These are phyloP conservation scores for Polydrusus cervinus DNA, from an alignment of 2,888 invertebrate species.

Conservation along the genomic window DNA sequence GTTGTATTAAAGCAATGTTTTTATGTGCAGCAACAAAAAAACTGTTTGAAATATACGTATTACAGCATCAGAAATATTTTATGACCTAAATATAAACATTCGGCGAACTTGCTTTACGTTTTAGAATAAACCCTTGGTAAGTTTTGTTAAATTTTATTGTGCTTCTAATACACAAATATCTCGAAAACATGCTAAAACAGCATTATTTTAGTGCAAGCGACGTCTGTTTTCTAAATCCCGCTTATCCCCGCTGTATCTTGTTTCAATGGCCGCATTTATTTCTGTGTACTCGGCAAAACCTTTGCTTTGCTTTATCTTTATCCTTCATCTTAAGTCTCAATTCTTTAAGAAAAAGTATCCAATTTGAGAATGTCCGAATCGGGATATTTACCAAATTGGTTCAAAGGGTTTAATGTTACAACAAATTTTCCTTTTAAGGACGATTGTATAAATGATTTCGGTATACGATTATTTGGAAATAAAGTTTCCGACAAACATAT, in stretches of 20 bases:
- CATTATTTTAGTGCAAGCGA: conserved; percentile 21
- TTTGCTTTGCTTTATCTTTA: conserved; percentile 27
- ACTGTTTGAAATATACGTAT: too few relatives aligned
- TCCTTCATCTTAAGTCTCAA: conserved; percentile 23
- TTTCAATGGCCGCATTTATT: conserved; percentile 24
- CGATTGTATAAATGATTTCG: background rate
- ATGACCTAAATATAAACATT: too few relatives aligned
- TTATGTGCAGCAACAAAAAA: too few relatives aligned
- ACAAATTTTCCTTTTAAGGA: background rate
- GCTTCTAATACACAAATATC: background rate
- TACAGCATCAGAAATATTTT: too few relatives aligned
- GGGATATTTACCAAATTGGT: conserved; percentile 19
- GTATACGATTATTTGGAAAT: background rate
- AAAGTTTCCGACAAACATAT: background rate
- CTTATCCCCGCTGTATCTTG: conserved; percentile 23
- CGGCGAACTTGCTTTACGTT: background rate
- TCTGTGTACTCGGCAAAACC: conserved; percentile 9
- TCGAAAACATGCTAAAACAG: conserved; percentile 23
- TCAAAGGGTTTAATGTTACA: conserved; percentile 7
- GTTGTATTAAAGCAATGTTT: too few relatives aligned
- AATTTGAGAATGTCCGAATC: conserved; percentile 6
- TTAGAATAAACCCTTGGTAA: background rate
- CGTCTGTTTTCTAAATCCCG: conserved; percentile 15
- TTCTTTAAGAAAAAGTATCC: conserved; percentile 25
- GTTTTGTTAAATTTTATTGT: background rate